A percentile compares a stretch with the other conserved stretches of the same genome.
Conservation (phyloP, 2,113 vertebrate species). For the Gobiocypris rarus region DNA sequence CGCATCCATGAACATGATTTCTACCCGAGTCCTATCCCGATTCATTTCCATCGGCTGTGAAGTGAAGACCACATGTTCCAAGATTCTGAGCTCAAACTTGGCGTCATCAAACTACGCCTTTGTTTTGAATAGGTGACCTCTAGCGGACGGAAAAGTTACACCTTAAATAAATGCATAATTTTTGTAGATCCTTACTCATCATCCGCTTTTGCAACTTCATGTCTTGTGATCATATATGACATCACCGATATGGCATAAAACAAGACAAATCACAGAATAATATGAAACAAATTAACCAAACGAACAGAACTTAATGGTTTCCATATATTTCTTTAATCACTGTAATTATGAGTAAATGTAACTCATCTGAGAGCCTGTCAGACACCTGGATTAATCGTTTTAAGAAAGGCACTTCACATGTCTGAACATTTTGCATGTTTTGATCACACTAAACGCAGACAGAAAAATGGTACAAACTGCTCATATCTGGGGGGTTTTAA, state of each 20-base stretch:
- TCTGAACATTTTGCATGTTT: not conserved
- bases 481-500: not conserved
- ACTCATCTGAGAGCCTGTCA: not conserved
- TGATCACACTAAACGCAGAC: not conserved
- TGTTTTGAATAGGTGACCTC: too few relatives aligned
- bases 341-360: not conserved
- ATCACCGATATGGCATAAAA: not conserved
- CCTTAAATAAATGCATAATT: not conserved
- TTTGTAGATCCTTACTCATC: not conserved
- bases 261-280: not conserved
- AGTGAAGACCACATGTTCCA: too few relatives aligned
- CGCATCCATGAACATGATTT: too few relatives aligned
- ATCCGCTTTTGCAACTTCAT: not conserved
- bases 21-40: too few relatives aligned
- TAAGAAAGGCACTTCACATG: constrained; percentile 61
- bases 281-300: not conserved
- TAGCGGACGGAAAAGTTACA: too few relatives aligned
- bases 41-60: too few relatives aligned
- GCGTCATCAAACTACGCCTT: too few relatives aligned
- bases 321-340: not conserved
- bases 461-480: not conserved
- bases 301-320: not conserved
- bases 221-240: not conserved
- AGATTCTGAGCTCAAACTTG: too few relatives aligned
- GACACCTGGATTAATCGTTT: not conserved